Percentiles rank a stretch among this genome's conserved stretches.
Conservation (phyloP, 1,140 invertebrate species). For the Orius insidiosus region DNA sequence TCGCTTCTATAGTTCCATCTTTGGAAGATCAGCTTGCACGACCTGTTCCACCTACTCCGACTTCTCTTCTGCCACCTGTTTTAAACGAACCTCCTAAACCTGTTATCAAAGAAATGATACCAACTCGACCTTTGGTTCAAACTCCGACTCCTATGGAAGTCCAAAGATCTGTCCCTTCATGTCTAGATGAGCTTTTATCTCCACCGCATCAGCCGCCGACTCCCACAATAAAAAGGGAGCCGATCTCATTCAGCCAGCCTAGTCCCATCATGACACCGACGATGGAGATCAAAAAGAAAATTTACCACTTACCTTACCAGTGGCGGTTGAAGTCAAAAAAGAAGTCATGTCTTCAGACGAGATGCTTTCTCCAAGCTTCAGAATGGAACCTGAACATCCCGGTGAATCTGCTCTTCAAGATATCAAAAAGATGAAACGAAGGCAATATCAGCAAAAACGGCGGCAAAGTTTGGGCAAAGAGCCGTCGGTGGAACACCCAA, state of each 20-base stretch:
- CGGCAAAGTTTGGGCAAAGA: slow-evolving; percentile 45
- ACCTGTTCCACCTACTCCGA: slow-evolving; percentile 42
- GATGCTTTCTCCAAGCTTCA: slow-evolving; percentile 26
- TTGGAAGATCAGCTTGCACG: slow-evolving; percentile 53
- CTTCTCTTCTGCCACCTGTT: slow-evolving; percentile 28
- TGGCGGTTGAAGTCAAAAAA: slow-evolving; percentile 28
- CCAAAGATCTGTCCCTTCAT: slow-evolving; percentile 3
- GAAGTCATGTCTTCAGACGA: slow-evolving; percentile 32
- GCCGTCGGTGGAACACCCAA: slow-evolving; percentile 36
- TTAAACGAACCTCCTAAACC: slow-evolving; percentile 17
- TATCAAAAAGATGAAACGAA: slow-evolving; percentile 49
- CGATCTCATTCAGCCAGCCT: slow-evolving; percentile 9
- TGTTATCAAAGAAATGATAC: not conserved
- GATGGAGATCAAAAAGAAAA: slow-evolving; percentile 13
- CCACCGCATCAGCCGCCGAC: slow-evolving; percentile 13
- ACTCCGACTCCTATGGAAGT: slow-evolving; percentile 23
- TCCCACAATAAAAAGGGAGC: slow-evolving; percentile 11
- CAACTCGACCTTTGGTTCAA: not conserved
- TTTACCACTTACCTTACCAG: slow-evolving; percentile 14
- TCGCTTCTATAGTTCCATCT: slow-evolving; percentile 49
- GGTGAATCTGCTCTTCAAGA: slow-evolving; percentile 7
- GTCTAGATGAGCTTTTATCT: slow-evolving; percentile 16
- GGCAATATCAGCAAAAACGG: slow-evolving; percentile 69
- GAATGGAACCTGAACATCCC: slow-evolving; percentile 7
- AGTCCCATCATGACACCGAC: slow-evolving; percentile 16